A percentile compares a stretch with the other conserved stretches of the same genome.
These are phyloP conservation scores for Microtus ochrogaster DNA, from an alignment of 2,113 vertebrate genomes.

Conservation along the genomic window DNA sequence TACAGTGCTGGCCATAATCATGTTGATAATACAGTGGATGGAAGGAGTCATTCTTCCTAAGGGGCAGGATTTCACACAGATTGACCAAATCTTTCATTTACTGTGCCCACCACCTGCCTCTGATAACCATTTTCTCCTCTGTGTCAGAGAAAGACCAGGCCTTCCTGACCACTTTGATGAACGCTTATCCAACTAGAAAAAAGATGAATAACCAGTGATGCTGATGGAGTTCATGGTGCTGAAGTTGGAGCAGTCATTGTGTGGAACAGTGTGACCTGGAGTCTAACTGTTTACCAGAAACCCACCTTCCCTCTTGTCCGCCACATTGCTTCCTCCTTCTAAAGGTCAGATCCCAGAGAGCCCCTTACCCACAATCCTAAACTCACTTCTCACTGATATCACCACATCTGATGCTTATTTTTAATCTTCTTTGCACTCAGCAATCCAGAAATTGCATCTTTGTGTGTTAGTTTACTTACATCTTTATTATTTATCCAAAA, in stretches of 20 bases:
- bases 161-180: background rate
- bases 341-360: background rate
- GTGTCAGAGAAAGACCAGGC: background rate
- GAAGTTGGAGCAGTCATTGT: background rate
- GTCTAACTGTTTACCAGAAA: no score
- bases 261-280: background rate
- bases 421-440: background rate
- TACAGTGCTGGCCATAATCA: background rate
- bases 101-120: background rate
- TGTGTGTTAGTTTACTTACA: background rate
- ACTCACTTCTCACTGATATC: background rate
- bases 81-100: background rate
- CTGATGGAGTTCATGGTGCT: background rate
- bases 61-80: fast-evolving
- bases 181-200: no score
- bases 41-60: background rate
- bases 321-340: background rate
- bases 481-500: background rate
- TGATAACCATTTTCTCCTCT: background rate
- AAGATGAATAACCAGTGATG: background rate
- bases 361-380: background rate
- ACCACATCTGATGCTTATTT: background rate
- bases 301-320: background rate
- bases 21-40: background rate
- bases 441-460: background rate